phyloP scores from a whole-genome alignment of 53 echinoderm and acorn worm species.

The Luidia sarsii region DNA sequence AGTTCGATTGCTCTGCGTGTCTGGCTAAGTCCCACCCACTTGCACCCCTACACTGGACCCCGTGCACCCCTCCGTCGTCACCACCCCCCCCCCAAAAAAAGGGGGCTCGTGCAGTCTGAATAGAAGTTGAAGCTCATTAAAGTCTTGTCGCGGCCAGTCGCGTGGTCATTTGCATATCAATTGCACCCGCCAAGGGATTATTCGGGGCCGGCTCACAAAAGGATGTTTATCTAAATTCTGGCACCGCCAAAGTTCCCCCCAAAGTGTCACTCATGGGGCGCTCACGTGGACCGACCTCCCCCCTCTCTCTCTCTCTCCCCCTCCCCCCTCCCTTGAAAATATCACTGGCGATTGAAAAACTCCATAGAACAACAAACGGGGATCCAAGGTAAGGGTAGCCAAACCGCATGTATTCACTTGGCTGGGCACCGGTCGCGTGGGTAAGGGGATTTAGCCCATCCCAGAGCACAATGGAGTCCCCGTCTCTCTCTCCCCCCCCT shows the following conservation, averaged over 20 bases:
- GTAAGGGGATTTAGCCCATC: slow-evolving; percentile 23
- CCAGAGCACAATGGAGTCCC: slow-evolving; percentile 5
- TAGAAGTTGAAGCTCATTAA: slow-evolving; percentile 59
- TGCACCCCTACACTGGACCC: slow-evolving; percentile 38
- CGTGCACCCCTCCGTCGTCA: too few relatives aligned
- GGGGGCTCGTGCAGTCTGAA: slow-evolving; percentile 61
- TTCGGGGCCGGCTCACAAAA: slow-evolving; percentile 33
- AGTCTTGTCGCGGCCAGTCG: slow-evolving; percentile 65
- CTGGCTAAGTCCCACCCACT: slow-evolving; percentile 59
- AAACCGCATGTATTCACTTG: slow-evolving; percentile 12
- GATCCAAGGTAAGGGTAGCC: slow-evolving; percentile 38
- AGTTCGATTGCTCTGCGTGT: slow-evolving; percentile 33
- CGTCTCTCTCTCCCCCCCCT: too few relatives aligned
- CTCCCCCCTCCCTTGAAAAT: too few relatives aligned
- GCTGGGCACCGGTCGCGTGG: slow-evolving; percentile 33
- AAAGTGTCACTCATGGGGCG: slow-evolving; percentile 52
- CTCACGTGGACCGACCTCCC: slow-evolving; percentile 33
- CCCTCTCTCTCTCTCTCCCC: too few relatives aligned
- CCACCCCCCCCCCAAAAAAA: slow-evolving; percentile 51
- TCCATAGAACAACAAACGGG: slow-evolving; percentile 31
- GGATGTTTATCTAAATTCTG: slow-evolving; percentile 62
- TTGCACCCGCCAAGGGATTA: slow-evolving; percentile 26
- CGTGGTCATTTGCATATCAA: slow-evolving; percentile 66
- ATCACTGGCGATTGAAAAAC: slow-evolving; percentile 39
- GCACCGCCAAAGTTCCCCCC: slow-evolving; percentile 58